A percentile compares a stretch with the other conserved stretches of the same genome.
Conservation (phyloP, 2,797 vertebrate species). For the Petrocephalus sullivani region DNA sequence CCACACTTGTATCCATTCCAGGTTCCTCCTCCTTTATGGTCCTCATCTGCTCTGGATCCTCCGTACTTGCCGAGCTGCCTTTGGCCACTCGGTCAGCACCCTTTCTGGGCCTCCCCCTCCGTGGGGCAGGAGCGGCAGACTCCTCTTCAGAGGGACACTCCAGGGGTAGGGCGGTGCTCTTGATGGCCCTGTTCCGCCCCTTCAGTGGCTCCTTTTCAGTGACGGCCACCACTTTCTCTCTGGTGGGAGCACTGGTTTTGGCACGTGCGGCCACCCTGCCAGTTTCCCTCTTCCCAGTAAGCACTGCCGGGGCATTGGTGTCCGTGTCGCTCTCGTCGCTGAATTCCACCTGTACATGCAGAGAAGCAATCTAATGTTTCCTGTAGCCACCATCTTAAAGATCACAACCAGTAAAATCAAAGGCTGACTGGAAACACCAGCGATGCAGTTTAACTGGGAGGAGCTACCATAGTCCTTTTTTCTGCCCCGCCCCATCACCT, state of each 20-base stretch:
- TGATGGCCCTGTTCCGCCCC: constrained; percentile 44
- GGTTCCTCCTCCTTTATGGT: constrained; percentile 58
- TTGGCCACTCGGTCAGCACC: constrained; percentile 14
- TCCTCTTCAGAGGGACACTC: constrained; percentile 52
- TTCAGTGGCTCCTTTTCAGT: constrained; percentile 34
- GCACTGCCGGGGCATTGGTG: constrained; percentile 8
- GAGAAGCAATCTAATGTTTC: not conserved
- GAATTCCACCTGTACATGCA: constrained; percentile 69
- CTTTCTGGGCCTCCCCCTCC: constrained; percentile 50
- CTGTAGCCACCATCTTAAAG: not conserved
- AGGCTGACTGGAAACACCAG: not conserved
- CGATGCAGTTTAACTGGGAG: not conserved
- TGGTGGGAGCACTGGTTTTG: constrained; percentile 33
- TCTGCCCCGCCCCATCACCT: constrained; percentile 51
- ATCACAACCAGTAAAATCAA: not conserved
- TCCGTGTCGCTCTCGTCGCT: constrained; percentile 85
- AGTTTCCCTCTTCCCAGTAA: not conserved
- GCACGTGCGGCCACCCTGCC: constrained; percentile 23
- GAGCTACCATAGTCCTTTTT: not conserved
- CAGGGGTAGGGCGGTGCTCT: constrained; percentile 25
- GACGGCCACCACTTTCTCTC: constrained; percentile 27
- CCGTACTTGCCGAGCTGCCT: constrained; percentile 17
- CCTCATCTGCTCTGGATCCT: constrained; percentile 69
- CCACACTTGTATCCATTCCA: constrained; percentile 63
- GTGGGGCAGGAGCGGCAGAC: constrained; percentile 21